Percentiles rank a stretch among this genome's conserved stretches.
These are phyloP conservation scores for Cryptoprocta ferox DNA, from an alignment of 2,797 vertebrate genomes.

Conservation along the genomic window DNA sequence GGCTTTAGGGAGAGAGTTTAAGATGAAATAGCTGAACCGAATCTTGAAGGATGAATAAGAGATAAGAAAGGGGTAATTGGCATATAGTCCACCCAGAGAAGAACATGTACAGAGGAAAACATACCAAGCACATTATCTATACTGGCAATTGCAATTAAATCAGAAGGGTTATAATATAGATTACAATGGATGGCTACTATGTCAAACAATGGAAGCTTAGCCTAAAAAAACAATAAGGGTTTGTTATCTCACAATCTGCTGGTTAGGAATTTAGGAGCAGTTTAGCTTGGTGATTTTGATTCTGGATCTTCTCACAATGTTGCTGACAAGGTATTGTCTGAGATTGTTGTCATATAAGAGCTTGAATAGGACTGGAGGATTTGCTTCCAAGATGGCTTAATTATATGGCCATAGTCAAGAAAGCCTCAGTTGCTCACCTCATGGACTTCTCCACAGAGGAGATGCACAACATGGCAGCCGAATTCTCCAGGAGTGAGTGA, in stretches of 20 bases:
- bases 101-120: neutral
- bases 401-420: neutral
- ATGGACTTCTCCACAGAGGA: neutral
- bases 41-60: neutral
- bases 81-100: neutral
- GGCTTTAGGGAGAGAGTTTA: neutral
- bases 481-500: neutral
- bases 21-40: neutral
- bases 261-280: neutral
- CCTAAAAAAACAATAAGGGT: neutral
- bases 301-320: neutral
- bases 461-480: neutral
- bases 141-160: neutral
- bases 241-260: neutral
- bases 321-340: neutral
- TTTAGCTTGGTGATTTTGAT: neutral
- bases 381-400: neutral
- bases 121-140: neutral
- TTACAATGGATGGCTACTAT: neutral
- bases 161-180: neutral
- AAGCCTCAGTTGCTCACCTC: neutral
- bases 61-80: neutral
- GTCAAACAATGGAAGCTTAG: neutral
- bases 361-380: neutral
- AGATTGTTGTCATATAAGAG: neutral